Conservation (phyloP, 2,113 vertebrate genomes). For the Marmota monax region DNA sequence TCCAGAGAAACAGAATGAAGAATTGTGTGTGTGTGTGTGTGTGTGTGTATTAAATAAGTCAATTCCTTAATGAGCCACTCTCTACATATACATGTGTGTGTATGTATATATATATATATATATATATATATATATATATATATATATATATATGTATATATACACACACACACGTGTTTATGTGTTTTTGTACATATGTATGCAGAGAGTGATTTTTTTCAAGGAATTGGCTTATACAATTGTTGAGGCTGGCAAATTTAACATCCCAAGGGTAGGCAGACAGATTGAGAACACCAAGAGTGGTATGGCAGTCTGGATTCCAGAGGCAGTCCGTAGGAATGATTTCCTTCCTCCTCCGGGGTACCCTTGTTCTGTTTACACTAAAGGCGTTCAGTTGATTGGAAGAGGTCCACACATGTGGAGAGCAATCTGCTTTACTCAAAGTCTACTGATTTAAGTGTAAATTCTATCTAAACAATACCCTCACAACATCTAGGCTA, state of each 20-base stretch:
- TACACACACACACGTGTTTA: background rate
- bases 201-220: background rate
- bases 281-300: background rate
- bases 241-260: background rate
- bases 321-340: background rate
- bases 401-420: background rate
- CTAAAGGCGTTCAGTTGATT: background rate
- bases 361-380: background rate
- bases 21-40: too few relatives aligned
- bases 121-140: background rate
- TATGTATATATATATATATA: background rate
- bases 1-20: constrained; percentile 37
- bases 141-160: too few relatives aligned
- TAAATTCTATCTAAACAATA: background rate
- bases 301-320: background rate
- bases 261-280: background rate
- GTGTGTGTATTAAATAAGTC: background rate
- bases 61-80: background rate
- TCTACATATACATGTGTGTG: background rate
- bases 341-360: background rate
- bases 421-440: background rate
- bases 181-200: background rate
- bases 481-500: background rate
- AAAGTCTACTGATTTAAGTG: background rate
- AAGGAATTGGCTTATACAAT: background rate